Conservation (phyloP, 2,113 vertebrate genomes). For the Nerophis lumbriciformis region DNA sequence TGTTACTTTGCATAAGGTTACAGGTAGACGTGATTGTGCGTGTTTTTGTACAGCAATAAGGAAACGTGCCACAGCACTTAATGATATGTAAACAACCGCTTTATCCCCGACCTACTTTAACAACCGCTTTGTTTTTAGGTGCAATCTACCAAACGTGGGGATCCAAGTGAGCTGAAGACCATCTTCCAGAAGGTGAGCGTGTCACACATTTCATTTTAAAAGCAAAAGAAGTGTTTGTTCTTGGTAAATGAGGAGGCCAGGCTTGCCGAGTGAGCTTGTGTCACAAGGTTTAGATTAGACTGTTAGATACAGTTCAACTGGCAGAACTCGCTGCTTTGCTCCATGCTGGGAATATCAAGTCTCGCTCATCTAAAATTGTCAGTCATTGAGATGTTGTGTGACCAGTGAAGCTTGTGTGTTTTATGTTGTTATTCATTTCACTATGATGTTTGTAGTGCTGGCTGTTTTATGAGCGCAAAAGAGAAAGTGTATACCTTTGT, state of each 20-base stretch:
- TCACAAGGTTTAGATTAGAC: constrained; percentile 52
- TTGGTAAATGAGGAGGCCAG: neutral
- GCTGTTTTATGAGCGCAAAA: neutral
- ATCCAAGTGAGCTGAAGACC: constrained; percentile 83
- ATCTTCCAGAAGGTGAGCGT: constrained; percentile 89
- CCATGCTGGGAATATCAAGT: neutral
- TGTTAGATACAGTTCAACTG: constrained; percentile 16
- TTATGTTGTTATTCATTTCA: neutral
- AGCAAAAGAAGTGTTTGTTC: neutral
- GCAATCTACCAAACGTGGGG: constrained; percentile 88
- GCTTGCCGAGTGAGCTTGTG: constrained; percentile 8
- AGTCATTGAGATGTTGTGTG: neutral
- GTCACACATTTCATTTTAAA: neutral
- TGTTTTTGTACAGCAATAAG: neutral
- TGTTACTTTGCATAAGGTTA: neutral
- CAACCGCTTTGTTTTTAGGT: constrained; percentile 64
- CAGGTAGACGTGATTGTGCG: too few relatives aligned
- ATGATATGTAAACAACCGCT: neutral
- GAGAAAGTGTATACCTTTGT: neutral
- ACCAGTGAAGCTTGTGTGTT: neutral
- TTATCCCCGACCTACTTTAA: too few relatives aligned
- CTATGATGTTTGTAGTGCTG: neutral
- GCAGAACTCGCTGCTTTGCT: constrained; percentile 3
- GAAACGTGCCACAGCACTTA: too few relatives aligned
- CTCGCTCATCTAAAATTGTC: neutral